Base-by-base conservation (phyloP, 1,140 invertebrate species). In the Thereuonema tuberculata region DNA sequence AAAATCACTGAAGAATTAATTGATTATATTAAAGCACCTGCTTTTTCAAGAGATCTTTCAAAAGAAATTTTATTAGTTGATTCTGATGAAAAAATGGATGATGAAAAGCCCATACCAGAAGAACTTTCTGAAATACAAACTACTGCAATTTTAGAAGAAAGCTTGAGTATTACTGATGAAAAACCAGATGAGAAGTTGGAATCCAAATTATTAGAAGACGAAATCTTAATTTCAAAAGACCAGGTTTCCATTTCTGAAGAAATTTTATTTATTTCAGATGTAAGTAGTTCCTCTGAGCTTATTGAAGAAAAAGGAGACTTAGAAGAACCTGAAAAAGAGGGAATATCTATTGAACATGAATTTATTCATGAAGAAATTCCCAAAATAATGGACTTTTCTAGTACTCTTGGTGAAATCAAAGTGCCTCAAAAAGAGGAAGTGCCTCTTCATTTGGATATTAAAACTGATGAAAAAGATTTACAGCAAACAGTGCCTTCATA, bases 251-350 rank as follows among this genome's bases (percentile, higher is more conserved):
- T 43, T 43, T 12, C n/a, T 43, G n/a, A 43, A 43, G n/a, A 9
- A 12, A n/a, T n/a, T n/a, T 12, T 12, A 43, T 9, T 43, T n/a
- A n/a, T n/a, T n/a, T n/a, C n/a, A n/a, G n/a, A n/a, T n/a, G n/a
- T n/a, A n/a, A n/a, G n/a, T n/a, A n/a, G n/a, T n/a, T n/a, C n/a
- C n/a, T n/a, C n/a, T 43, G 37, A 43, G n/a, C 9, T 43, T n/a
- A n/a, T 43, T n/a, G 37, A 43, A 43, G 9, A 43, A 24, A 65
- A 70, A 59, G 59, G 29, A 37, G 59, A 54, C 15, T 52, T 63
- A 20, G 63, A 58, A 46, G 63, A 67, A 61, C 46, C 56, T 50
- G 61, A 62, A 29, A 58, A 64, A 47, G 64, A 63, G 49, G n/a
- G 12, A 12, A 43, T 43, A 43, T 43, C 37, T n/a, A 43, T 12